Conservation (phyloP, 2,113 vertebrate species). For the Apaloderma vittatum region DNA sequence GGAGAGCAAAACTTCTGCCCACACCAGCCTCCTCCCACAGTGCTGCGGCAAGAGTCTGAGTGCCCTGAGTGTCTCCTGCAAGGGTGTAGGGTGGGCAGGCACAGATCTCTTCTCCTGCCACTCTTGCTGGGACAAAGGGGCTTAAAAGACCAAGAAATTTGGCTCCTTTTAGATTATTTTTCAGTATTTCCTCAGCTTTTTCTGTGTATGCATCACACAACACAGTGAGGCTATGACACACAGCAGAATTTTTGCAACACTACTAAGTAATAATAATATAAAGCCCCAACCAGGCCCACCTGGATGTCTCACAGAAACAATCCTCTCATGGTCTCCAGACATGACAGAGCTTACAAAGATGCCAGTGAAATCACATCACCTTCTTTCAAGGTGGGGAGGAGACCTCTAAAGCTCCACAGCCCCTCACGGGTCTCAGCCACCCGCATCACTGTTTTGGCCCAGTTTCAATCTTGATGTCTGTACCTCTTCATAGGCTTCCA, state of each 20-base stretch:
- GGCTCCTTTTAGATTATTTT: neutral
- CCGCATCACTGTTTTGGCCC: rapidly evolving
- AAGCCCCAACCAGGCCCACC: neutral
- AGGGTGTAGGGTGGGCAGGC: neutral
- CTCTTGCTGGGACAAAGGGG: neutral
- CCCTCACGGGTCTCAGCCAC: neutral
- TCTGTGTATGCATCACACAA: rapidly evolving
- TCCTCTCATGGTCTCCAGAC: neutral
- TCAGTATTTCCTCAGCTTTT: neutral
- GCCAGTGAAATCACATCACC: neutral
- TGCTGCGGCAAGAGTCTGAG: neutral
- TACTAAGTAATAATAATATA: neutral
- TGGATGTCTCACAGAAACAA: neutral
- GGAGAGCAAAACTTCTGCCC: neutral
- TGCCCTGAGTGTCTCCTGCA: rapidly evolving
- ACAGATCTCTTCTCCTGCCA: neutral
- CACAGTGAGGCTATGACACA: neutral
- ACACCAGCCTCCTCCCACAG: neutral
- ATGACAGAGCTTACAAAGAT: neutral
- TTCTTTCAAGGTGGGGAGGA: neutral
- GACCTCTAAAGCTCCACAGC: neutral
- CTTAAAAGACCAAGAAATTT: neutral
- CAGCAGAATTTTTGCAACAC: neutral
- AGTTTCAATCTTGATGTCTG: neutral
- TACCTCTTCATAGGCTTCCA: neutral